Base-by-base conservation (phyloP, 2,888 invertebrate species). In the Eupsilia transversa region DNA sequence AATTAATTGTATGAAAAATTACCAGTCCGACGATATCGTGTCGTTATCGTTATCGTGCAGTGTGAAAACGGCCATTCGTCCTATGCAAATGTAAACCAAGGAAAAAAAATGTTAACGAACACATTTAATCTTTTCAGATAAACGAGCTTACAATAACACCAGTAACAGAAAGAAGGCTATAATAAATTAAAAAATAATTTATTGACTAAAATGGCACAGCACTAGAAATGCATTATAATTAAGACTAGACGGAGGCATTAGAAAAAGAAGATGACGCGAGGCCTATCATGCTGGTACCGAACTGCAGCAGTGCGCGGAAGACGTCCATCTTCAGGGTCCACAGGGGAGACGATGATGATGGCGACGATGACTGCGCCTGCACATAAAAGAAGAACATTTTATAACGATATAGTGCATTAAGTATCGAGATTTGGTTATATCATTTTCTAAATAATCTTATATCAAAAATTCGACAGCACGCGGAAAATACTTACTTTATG, bases 281-380 rank as follows among this genome's bases (percentile, higher is more conserved):
- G 0, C 94, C 94, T 0, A 94, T n/a, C 43, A 96, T 54, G 77
- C 91, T 93, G 60, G 94, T 92, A 0, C 90, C 92, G 81, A 95
- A 95, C 82, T 94, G 94, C 3, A 96, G 84, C 12, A 94, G 0
- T 0, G 96, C 94, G 35, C 94, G 90, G 14, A 95, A 72, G 68
- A 96, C 87, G 85, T 94, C 94, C 91, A 94, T 88, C 89, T 95
- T 95, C 30, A 96, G 84, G 6, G 92, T 92, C 93, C 92, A 93
- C 5, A 94, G 76, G 0, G 94, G 94, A 9, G 93, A 93, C 9
- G 86, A 23, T 1, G 86, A 14, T 0, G 85, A 23, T 41, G 54
- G n/a, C 10, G 77, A 23, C 1, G 82, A n/a, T 7, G 81, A 38
- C 33, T 64, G 49, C 27, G 69, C 46, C 68, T 74, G 65, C 43